phyloP scores from a whole-genome alignment of 2,797 vertebrate species.

The Novumbra hubbsi region DNA sequence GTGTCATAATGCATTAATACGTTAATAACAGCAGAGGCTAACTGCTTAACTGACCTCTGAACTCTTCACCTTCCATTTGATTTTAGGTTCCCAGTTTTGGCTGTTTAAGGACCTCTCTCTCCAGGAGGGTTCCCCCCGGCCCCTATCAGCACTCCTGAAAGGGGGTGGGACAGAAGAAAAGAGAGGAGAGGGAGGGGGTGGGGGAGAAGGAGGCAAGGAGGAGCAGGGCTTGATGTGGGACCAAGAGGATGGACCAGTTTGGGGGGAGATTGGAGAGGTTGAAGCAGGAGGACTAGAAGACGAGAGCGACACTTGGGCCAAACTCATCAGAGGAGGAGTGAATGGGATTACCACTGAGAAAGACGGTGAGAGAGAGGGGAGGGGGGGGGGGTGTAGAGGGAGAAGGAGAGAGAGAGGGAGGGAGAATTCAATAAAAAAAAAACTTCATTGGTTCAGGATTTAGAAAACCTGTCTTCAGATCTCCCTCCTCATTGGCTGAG shows the following conservation, averaged over 20 bases:
- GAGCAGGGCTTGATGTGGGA: constrained; percentile 66
- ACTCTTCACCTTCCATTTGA: not conserved
- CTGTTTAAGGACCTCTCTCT: constrained; percentile 73
- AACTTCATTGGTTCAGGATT: too few relatives aligned
- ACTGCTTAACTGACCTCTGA: not conserved
- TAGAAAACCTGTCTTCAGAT: too few relatives aligned
- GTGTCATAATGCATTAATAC: not conserved
- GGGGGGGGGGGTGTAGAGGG: too few relatives aligned
- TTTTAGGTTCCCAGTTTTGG: constrained; percentile 71
- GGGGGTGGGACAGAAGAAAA: constrained; percentile 34
- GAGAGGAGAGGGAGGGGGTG: constrained; percentile 14
- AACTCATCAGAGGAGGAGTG: constrained; percentile 62
- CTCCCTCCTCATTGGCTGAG: too few relatives aligned
- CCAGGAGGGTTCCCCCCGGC: constrained; percentile 71
- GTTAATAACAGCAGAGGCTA: not conserved
- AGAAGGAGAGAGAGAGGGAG: too few relatives aligned
- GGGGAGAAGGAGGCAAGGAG: constrained; percentile 16
- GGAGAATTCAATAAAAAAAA: too few relatives aligned
- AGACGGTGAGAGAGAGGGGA: constrained; percentile 46
- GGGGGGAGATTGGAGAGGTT: constrained; percentile 36
- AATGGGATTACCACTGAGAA: constrained; percentile 65
- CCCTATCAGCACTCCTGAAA: constrained; percentile 47
- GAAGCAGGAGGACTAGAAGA: constrained; percentile 11
- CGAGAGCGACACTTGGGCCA: constrained; percentile 57
- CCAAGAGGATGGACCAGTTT: constrained; percentile 56